Evolutionary conservation across 2,113 vertebrate genomes (phyloP), one percentile per base, ranked within the genome.

Genomic region (Micronisus gabar): DNA sequence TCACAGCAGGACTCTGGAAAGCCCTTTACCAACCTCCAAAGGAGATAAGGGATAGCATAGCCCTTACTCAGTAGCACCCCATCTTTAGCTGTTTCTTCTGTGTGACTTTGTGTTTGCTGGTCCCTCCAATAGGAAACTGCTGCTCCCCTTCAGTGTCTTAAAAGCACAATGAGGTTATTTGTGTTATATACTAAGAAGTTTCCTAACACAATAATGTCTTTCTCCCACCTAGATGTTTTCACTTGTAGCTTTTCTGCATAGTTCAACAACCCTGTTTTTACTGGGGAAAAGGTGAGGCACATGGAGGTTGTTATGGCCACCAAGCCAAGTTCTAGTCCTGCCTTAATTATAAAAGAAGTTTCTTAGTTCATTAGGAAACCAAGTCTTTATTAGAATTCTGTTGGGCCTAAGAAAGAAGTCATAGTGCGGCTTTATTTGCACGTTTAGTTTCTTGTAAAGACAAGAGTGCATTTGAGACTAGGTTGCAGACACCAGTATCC

Each of bases 1-100:
- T 97, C 98, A 91, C 98, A 98, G 98, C 97, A 34, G 65, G 80
- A 63, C 68, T 68, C 66, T 88, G 91, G 92, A 93, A 94, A 87
- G 79, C 79, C 80, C 70, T 84, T 94, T 88, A 74, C 89, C 52
- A 76, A 9, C n/a, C 78, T 91, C 72, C 45, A 30, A n/a, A 86
- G 59, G 55, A 93, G 63, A 86, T 53, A 71, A 68, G 85, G 63
- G 21, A 25, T 59, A 82, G n/a, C 41, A 45, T 6, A 76, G 23
- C 21, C 78, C 45, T 70, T 13, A 27, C 29, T 30, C 1, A 1
- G 62, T 23, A 66, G 58, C 53, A 48, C 80, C 61, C 15, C 52
- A n/a, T 93, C 66, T 81, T 91, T 19, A 50, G 15, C 66, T 79
- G 1, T 65, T 81, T 82, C 65, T 93, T 92, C 61, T 36, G 9